A percentile compares a stretch with the other conserved stretches of the same genome.
Evolutionary conservation across 2,888 invertebrate species (phyloP).

Genomic region (Ptilodon capucinus): DNA sequence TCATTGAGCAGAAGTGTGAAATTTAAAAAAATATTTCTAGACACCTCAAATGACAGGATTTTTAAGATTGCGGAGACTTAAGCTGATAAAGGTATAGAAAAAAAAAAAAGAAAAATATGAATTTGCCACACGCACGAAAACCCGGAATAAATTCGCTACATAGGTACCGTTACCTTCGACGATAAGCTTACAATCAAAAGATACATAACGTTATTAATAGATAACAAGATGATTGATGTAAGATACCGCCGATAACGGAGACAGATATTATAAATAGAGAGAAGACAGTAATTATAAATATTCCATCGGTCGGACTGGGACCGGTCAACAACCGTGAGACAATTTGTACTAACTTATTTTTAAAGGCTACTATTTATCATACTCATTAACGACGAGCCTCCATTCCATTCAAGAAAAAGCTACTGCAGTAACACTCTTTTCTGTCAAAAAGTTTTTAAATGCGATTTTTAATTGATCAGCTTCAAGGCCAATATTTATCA

Average conservation of each 20-base stretch:
- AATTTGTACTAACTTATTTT: not conserved
- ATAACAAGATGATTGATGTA: slow-evolving; percentile 17
- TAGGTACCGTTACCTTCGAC: not conserved
- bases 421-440: not conserved
- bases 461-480: too few species aligned
- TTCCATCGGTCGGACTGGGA: slow-evolving; percentile 8
- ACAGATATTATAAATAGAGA: too few species aligned
- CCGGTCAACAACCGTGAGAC: not conserved
- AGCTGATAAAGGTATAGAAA: too few species aligned
- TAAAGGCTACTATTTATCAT: not conserved
- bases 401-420: not conserved
- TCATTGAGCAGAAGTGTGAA: too few species aligned
- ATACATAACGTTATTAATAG: not conserved
- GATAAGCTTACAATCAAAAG: not conserved
- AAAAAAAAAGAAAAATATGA: too few species aligned
- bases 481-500: too few species aligned
- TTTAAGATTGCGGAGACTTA: too few species aligned
- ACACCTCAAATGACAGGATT: too few species aligned
- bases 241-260: slow-evolving; percentile 9
- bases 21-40: too few species aligned
- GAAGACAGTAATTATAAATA: slow-evolving; percentile 14
- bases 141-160: not conserved
- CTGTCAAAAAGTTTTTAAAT: too few species aligned
- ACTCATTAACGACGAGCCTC: not conserved
- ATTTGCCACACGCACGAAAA: not conserved